A percentile compares a stretch with the other conserved stretches of the same genome.
phyloP scores from a whole-genome alignment of 1,140 invertebrate genomes.

The Dendroctonus valens region DNA sequence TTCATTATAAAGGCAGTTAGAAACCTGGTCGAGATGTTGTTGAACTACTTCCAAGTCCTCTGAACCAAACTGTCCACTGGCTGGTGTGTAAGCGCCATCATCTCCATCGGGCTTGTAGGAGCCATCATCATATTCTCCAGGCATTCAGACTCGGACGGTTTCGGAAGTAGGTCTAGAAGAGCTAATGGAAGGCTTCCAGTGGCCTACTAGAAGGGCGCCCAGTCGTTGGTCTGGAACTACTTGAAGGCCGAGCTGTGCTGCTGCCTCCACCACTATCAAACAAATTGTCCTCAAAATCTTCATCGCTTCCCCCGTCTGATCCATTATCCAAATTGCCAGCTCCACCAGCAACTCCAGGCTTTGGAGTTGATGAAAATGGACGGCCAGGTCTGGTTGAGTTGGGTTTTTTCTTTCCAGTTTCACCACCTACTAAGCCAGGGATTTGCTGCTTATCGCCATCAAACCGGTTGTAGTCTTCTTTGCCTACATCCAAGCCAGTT shows the following conservation, averaged over 20 bases:
- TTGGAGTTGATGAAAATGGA: too few species aligned
- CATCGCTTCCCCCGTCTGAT: slow-evolving; percentile 1
- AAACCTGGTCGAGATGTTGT: slow-evolving; percentile 9
- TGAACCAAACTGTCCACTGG: slow-evolving; percentile 8
- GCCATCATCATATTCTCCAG: slow-evolving; percentile 30
- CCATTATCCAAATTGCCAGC: slow-evolving; percentile 16
- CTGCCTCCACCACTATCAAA: slow-evolving; percentile 22
- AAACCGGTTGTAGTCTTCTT: slow-evolving; percentile 27
- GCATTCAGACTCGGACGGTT: background rate
- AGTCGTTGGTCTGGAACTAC: background rate
- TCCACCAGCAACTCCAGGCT: background rate
- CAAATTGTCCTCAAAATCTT: slow-evolving; percentile 33
- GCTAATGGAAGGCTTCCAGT: slow-evolving; percentile 11
- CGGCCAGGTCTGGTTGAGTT: too few species aligned
- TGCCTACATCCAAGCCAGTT: slow-evolving; percentile 37
- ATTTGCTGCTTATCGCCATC: too few species aligned
- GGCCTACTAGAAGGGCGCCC: slow-evolving; percentile 23
- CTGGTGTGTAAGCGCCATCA: slow-evolving; percentile 34
- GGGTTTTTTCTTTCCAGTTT: too few species aligned
- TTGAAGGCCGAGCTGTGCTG: slow-evolving; percentile 13
- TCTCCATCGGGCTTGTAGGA: slow-evolving; percentile 31
- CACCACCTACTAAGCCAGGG: too few species aligned
- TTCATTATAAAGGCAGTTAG: background rate
- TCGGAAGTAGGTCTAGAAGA: background rate
- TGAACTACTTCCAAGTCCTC: background rate